Base-by-base conservation (phyloP, 2,888 invertebrate species). In the Agrochola macilenta region DNA sequence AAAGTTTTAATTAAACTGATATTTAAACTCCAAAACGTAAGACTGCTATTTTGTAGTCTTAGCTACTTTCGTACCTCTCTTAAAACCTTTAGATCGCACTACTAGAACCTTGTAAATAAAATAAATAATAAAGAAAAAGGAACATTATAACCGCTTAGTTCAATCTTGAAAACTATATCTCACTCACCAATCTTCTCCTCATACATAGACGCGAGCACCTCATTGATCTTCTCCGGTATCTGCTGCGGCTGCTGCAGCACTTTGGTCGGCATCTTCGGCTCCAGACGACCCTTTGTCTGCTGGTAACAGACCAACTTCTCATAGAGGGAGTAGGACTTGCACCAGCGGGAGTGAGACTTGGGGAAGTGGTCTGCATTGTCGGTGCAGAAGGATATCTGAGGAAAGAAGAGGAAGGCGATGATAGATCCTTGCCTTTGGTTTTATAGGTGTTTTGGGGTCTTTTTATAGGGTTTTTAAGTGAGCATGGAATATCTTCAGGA, bases 241-340 rank as follows among this genome's bases (percentile, higher is more conserved):
- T 87, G 85, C 60, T 90, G 93, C 5, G 87, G 81, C 9, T 89
- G 82, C 65, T 87, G 78, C 82, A 95, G 90, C 0, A 97, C 93
- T 75, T 95, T 97, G 14, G 95, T 95, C 0, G 98, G 98, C 69
- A 98, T 91, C 30, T 93, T 94, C 0, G 98, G 97, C 80, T 97
- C 97, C 74, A 97, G 89, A 1, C 97, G 94, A 0, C 98, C 97
- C 73, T 96, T 95, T 23, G 95, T 96, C 76, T 97, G 97, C 91
- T 98, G 98, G 89, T 97, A 94, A 61, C 95, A 93, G 0, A 98
- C 96, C 87, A 98, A 93, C 78, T 97, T 97, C 78, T 97, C 96
- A 83, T 97, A 97, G 0, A 98, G 93, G n/a, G 94, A 94, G 88
- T 97, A 97, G 0, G 97, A 96, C 69, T 95, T 95, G 91, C 98